Evolutionary conservation across 2,797 vertebrate species (phyloP).

Genomic region (Perodicticus potto): DNA sequence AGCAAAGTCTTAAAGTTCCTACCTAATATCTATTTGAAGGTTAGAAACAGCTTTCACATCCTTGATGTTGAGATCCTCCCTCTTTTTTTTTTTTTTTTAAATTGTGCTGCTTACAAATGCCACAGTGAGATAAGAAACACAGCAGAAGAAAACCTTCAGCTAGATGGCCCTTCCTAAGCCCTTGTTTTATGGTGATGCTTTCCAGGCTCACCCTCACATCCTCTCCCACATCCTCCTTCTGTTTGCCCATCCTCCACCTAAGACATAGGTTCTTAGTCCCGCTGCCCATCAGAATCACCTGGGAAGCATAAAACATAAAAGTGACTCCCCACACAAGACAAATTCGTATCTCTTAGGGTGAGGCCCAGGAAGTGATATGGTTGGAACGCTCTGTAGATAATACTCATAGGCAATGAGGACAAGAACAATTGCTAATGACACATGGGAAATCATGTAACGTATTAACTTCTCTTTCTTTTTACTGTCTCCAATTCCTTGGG

Average conservation of each 20-base stretch:
- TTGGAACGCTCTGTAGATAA: background rate
- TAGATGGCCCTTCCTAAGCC: background rate
- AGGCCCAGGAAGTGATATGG: background rate
- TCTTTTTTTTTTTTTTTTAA: background rate
- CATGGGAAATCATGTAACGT: background rate
- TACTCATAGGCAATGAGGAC: background rate
- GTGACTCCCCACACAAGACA: background rate
- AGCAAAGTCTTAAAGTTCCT: background rate
- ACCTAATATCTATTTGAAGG: background rate
- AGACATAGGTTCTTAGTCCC: background rate
- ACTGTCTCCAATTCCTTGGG: background rate
- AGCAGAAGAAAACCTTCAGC: background rate
- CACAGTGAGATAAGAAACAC: background rate
- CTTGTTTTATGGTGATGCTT: background rate
- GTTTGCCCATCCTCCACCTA: background rate
- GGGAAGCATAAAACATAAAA: background rate
- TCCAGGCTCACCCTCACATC: background rate
- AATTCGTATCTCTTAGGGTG: background rate
- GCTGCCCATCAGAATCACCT: background rate
- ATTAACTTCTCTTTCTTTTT: background rate
- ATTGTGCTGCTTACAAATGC: background rate
- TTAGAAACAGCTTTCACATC: slow-evolving; percentile 25
- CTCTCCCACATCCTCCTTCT: background rate
- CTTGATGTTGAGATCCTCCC: background rate
- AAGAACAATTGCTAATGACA: background rate